A percentile compares a stretch with the other conserved stretches of the same genome.
Evolutionary conservation across 2,888 invertebrate genomes (phyloP).

Genomic region (Ellobium chinense): DNA sequence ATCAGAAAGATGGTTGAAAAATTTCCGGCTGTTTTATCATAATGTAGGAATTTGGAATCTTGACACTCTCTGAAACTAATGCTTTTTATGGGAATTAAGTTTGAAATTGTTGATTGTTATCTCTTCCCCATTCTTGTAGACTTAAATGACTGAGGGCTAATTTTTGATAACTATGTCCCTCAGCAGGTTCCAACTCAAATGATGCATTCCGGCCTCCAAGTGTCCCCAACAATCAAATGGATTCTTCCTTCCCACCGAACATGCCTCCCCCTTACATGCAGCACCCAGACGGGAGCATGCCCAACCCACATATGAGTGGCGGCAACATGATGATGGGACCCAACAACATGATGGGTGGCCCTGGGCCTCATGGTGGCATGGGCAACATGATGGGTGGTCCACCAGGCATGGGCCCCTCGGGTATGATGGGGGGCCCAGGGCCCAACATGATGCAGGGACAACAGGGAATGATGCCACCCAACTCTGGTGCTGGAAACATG

Average conservation of each 20-base stretch:
- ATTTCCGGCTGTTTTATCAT: no score
- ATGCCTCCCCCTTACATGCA: conserved; percentile 66
- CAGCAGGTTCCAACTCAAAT: conserved; percentile 70
- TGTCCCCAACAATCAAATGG: conserved; percentile 61
- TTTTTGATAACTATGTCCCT: no score
- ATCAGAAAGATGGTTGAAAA: no score
- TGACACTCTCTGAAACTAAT: no score
- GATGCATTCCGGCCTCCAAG: conserved; percentile 72
- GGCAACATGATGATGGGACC: conserved; percentile 68
- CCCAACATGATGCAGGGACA: conserved; percentile 53
- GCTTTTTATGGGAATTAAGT: no score
- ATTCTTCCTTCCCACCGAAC: conserved; percentile 53
- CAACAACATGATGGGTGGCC: conserved; percentile 58
- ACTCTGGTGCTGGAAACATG: conserved; percentile 53
- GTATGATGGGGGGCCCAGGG: conserved; percentile 51
- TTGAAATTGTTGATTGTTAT: no score
- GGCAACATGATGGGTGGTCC: conserved; percentile 54
- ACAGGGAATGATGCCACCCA: conserved; percentile 41
- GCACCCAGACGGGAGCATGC: conserved; percentile 63
- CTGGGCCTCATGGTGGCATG: conserved; percentile 43
- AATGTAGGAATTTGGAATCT: no score
- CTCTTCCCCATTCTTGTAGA: no score
- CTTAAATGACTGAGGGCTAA: no score
- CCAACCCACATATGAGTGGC: conserved; percentile 60
- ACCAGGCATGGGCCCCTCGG: conserved; percentile 43